Percentiles rank a stretch among this genome's conserved stretches.
phyloP scores from a whole-genome alignment of 2,113 vertebrate genomes.

The Tor tambroides region DNA sequence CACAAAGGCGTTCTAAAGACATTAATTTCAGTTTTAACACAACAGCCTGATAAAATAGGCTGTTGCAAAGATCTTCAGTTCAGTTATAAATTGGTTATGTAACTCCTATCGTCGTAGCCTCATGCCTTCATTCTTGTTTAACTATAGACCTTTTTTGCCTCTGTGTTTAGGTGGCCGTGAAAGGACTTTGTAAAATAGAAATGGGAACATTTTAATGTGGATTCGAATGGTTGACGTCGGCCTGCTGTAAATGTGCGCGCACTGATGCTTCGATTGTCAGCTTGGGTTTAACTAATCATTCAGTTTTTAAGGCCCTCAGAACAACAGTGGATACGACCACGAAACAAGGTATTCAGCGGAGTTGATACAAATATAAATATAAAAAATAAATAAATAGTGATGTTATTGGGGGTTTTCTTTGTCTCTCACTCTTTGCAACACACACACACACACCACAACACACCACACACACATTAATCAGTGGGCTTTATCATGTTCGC shows the following conservation, averaged over 20 bases:
- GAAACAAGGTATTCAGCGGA: not conserved
- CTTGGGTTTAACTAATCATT: not conserved
- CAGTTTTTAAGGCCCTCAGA: not conserved
- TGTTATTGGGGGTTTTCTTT: not conserved
- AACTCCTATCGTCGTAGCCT: not conserved
- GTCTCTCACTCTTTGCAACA: not conserved
- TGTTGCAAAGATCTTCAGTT: not conserved
- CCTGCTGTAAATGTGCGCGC: not conserved
- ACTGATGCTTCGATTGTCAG: not conserved
- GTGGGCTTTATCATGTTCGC: not conserved
- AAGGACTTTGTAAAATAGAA: not conserved
- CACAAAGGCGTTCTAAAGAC: not conserved
- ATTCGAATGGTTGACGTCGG: not conserved
- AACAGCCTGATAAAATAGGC: not conserved
- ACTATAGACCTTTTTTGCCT: not conserved
- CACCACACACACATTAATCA: not conserved
- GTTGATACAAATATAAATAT: slow-evolving; percentile 5
- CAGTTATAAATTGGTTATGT: not conserved
- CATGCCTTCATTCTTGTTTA: not conserved
- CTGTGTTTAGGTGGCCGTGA: not conserved
- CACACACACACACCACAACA: not conserved
- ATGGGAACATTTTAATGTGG: not conserved
- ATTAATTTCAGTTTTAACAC: not conserved
- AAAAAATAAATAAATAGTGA: too few species aligned
- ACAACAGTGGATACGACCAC: not conserved